A percentile compares a stretch with the other conserved stretches of the same genome.
phyloP scores from a whole-genome alignment of 2,888 invertebrate species.

The Nasonovia ribisnigri region DNA sequence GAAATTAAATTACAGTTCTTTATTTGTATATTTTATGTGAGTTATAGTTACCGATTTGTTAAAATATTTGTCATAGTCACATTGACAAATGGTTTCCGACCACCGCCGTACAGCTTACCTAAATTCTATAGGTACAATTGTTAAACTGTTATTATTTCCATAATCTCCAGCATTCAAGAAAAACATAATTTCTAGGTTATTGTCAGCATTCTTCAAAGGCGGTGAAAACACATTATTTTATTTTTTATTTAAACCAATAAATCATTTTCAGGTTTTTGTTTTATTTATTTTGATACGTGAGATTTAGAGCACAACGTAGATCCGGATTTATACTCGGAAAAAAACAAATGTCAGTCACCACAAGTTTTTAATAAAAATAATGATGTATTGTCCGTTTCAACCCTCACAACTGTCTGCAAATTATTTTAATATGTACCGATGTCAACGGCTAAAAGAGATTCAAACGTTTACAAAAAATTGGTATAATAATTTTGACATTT shows the following conservation, averaged over 20 bases:
- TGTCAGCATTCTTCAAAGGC: neutral
- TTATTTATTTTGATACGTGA: constrained; percentile 14
- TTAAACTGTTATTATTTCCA: neutral
- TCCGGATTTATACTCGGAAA: neutral
- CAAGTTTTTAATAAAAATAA: constrained; percentile 16
- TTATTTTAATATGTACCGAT: neutral
- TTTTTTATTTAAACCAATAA: neutral
- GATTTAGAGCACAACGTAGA: neutral
- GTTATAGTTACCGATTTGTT: neutral
- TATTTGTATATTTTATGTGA: neutral
- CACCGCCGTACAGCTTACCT: neutral
- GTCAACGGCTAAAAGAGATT: constrained; percentile 9
- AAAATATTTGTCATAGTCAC: constrained; percentile 24
- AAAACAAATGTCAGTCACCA: constrained; percentile 6
- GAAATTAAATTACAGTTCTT: neutral
- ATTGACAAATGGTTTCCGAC: neutral
- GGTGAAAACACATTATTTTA: neutral
- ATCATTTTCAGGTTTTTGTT: constrained; percentile 10
- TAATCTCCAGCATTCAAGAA: neutral
- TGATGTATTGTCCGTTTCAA: constrained; percentile 29
- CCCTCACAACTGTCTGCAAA: constrained; percentile 23
- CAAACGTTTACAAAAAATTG: constrained; percentile 1
- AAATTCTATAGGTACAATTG: neutral
- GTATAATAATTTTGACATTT: constrained; percentile 13
- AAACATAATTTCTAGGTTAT: neutral